Percentiles rank a stretch among this genome's conserved stretches.
phyloP scores from a whole-genome alignment of 2,888 invertebrate genomes.

The Hyppa rectilinea region DNA sequence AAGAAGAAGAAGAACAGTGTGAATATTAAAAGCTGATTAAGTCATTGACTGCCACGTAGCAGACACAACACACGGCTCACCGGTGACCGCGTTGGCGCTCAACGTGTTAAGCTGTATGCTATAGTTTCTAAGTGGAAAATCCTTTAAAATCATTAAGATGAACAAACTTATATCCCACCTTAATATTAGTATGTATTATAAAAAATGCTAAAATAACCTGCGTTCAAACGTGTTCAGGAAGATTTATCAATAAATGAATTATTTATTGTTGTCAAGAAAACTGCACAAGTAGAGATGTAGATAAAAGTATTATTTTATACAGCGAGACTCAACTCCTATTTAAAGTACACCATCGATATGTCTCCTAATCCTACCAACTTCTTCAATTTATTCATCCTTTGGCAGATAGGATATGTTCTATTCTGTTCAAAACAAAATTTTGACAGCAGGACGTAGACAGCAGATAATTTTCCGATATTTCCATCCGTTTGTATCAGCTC shows the following conservation, averaged over 20 bases:
- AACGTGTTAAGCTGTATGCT: too few species aligned
- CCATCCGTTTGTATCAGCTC: background rate
- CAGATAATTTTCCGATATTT: background rate
- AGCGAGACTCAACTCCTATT: background rate
- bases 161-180: background rate
- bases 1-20: too few species aligned
- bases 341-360: conserved; percentile 1
- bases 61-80: too few species aligned
- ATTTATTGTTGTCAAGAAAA: conserved; percentile 32
- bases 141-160: background rate
- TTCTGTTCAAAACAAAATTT: background rate
- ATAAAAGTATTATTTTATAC: conserved; percentile 2
- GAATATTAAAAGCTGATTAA: background rate
- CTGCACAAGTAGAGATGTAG: background rate
- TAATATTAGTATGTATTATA: background rate
- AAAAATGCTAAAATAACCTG: background rate
- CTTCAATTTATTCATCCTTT: background rate
- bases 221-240: conserved; percentile 13
- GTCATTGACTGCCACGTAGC: too few species aligned
- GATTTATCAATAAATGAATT: conserved; percentile 28
- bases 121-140: background rate
- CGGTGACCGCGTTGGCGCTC: too few species aligned
- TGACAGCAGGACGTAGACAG: background rate
- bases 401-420: background rate
- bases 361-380: background rate